Percentiles rank a stretch among this genome's conserved stretches.
phyloP scores from a whole-genome alignment of 1,140 invertebrate species.

The Glossosoma conforme region DNA sequence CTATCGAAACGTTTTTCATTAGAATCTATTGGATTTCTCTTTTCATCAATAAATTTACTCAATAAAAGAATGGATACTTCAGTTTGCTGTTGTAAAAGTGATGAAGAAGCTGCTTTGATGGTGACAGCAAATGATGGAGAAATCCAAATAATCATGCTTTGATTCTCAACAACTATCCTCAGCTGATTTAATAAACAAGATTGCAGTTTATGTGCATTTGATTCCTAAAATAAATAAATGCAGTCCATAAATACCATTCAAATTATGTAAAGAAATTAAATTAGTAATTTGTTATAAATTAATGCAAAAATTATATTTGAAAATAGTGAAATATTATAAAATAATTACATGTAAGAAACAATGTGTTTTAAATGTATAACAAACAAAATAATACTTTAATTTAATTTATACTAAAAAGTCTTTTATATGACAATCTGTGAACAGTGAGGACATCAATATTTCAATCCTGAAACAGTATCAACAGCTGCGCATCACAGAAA shows the following conservation, averaged over 20 bases:
- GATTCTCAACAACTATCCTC: slow-evolving; percentile 46
- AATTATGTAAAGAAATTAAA: background rate
- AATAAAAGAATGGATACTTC: too few relatives aligned
- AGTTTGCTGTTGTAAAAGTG: slow-evolving; percentile 22
- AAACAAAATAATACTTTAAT: slow-evolving; percentile 35
- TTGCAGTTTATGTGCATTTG: slow-evolving; percentile 51
- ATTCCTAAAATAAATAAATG: slow-evolving; percentile 42
- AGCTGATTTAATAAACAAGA: slow-evolving; percentile 51
- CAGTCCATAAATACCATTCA: too few relatives aligned
- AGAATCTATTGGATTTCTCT: too few relatives aligned
- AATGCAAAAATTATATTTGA: slow-evolving; percentile 10
- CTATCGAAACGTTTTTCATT: background rate
- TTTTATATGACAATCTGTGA: too few relatives aligned
- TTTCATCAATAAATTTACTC: too few relatives aligned
- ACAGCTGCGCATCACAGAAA: too few relatives aligned
- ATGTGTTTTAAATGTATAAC: too few relatives aligned
- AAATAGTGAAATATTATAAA: slow-evolving; percentile 27
- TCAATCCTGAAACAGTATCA: too few relatives aligned
- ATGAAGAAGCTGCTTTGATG: slow-evolving; percentile 17
- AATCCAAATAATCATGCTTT: slow-evolving; percentile 55
- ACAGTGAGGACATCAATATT: too few relatives aligned
- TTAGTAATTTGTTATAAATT: background rate
- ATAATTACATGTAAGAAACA: slow-evolving; percentile 11
- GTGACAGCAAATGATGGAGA: slow-evolving; percentile 45
- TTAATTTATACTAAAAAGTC: slow-evolving; percentile 32